Evolutionary conservation across 2,113 vertebrate species (phyloP), one percentile per base, ranked within the genome.

Genomic region (Colinus virginianus): DNA sequence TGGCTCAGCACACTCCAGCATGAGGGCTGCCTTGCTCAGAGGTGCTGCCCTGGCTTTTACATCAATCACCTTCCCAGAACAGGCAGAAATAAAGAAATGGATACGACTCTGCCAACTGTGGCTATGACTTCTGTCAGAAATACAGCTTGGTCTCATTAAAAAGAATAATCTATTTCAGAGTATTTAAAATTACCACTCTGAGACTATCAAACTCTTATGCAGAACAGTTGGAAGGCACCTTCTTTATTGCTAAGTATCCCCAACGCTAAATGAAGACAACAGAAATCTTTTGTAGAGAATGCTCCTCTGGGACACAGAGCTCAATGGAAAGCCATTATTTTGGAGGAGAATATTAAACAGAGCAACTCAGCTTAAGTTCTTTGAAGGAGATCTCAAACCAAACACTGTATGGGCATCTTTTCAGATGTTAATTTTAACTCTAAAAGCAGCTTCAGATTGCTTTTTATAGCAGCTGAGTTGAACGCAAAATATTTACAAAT

Each of bases 101-200:
- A 4, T 28, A 1, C 48, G 38, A 7, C 34, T 55, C 42, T 69
- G 81, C 46, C 80, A 84, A 53, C 34, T 14, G 1, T 2, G 13
- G 48, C 48, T 78, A 2, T 32, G 42, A 76, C 71, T 87, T 11
- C 42, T 32, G 15, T 64, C 74, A 92, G 87, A 64, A 85, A 74
- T 38, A 53, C 87, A 93, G 53, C 79, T 32, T 88, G 84, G 61
- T 22, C 71, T 75, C 30, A 46, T 75, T 88, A 92, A 55, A 74
- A 32, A 59, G 80, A 78, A 70, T 22, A 59, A 88, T 69, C 67
- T 3, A 14, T 58, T 55, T 48, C 72, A 76, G 78, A 45, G 16
- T 56, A 59, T 55, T 75, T 22, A 26, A 56, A 79, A 87, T 61
- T 8, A 42, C 82, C 67, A 22, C 78, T 40, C 56, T 6, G 84